Evolutionary conservation across 1,140 invertebrate genomes (phyloP), one percentile per base, ranked within the genome.

Genomic region (Tetraneura akinire): DNA sequence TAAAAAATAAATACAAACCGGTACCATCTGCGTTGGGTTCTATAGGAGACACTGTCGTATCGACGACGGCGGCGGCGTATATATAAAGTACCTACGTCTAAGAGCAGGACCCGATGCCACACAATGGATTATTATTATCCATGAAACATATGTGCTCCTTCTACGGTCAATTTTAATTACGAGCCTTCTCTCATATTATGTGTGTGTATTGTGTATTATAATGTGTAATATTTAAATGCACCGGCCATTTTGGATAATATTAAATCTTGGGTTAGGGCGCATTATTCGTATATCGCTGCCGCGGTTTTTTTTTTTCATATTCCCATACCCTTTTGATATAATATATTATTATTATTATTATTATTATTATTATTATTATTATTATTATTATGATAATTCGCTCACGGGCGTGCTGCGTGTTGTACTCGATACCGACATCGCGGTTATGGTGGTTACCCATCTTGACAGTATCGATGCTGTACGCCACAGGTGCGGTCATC

Each of bases 161-260:
- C 32, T 76, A 42, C n/a, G 53, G 73, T 76, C 51, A 49, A 76
- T 76, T 76, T 76, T 76, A 76, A 76, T 76, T 76, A 76, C 73
- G 37, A 76, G 73, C 13, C 73, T 60, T 45, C 73, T 76, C 42
- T 32, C 14, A 45, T 14, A 14, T n/a, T 29, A n/a, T 55, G 26
- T 53, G 1, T 70, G 10, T 68, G 13, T 60, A 4, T 71, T 21
- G 42, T 51, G 13, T 26, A 26, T 47, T 2, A 32, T 68, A 23
- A n/a, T 68, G 42, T 74, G 18, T 55, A 53, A 37, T 57, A 74
- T 74, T 74, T 57, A 74, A 74, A 74, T 57, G 71, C 71, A 55
- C 71, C 73, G 51, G 37, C 74, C 55, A 26, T 23, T 55, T 47
- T 26, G 29, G 55, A 78, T 57, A 60, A 26, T 60, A 18, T 32